Base-by-base conservation (phyloP, 2,113 vertebrate species). In the Takifugu bimaculatus region DNA sequence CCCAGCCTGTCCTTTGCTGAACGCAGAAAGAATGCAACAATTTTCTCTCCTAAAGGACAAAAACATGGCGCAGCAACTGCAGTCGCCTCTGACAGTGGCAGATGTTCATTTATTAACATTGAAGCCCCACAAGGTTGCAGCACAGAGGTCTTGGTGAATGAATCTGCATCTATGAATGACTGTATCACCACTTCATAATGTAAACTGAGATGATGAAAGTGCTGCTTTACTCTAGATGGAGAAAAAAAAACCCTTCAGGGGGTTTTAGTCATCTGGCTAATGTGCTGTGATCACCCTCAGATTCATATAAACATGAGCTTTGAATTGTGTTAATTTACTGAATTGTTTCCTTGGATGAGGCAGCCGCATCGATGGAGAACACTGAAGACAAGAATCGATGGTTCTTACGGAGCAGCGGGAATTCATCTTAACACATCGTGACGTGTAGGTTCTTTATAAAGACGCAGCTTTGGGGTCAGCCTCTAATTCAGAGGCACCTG, bases 121-220 rank as follows among this genome's bases (percentile, higher is more conserved):
- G 80, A 68, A 69, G 55, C 26, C 66, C 76, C 64, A 58, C 26
- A 47, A 65, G 78, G 75, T 60, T 85, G 71, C 67, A 83, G 54
- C 68, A 70, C 26, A 72, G 82, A 72, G 65, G 80, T 79, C 70
- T 83, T 81, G 68, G 81, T 84, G 82, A 83, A 85, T 80, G 71
- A 83, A 79, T 78, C 57, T 66, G 15, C 43, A 44, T 12, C 39
- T 77, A 54, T 70, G 75, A 82, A 72, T 58, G 65, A 48, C 14
- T 66, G 63, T 80, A 68, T 68, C 67, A 73, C 72, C 72, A 57
- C 28, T 10, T n/a, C 11, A 3, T 57, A 67, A 56, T 68, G 70
- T 66, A 61, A 57, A 71, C 63, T 44, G 64, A 74, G 70, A 79
- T 72, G 29, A 10, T 26, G 54, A 74, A 67, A 32, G 54, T 27